phyloP scores from a whole-genome alignment of 2,113 vertebrate genomes.

The Sigmodon hispidus region DNA sequence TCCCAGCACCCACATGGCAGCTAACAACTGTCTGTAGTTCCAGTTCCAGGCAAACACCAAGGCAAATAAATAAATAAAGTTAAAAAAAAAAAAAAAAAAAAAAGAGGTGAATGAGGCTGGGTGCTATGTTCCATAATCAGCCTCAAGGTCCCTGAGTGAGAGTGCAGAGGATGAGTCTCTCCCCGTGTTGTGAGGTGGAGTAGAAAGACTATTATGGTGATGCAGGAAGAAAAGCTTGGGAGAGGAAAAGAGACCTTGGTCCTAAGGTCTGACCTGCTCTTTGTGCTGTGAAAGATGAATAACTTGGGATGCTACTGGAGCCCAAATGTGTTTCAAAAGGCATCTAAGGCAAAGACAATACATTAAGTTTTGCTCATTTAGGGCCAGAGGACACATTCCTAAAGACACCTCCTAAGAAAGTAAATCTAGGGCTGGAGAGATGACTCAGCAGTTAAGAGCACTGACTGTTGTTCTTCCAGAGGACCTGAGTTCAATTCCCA shows the following conservation, averaged over 20 bases:
- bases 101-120: background rate
- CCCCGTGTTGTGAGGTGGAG: background rate
- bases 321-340: background rate
- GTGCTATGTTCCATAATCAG: background rate
- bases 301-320: background rate
- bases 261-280: background rate
- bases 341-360: background rate
- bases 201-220: background rate
- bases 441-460: too few relatives aligned
- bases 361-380: background rate
- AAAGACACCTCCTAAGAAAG: background rate
- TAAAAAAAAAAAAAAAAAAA: too few relatives aligned
- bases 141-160: background rate
- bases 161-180: background rate
- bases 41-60: too few relatives aligned
- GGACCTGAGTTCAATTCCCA: too few relatives aligned
- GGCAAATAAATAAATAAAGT: too few relatives aligned
- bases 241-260: background rate
- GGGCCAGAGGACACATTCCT: background rate
- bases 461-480: too few relatives aligned
- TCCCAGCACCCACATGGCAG: too few relatives aligned
- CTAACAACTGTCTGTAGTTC: too few relatives aligned
- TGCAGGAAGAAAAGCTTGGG: background rate
- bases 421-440: too few relatives aligned
- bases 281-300: background rate